Base-by-base conservation (phyloP, 2,888 invertebrate genomes). In the Philereme transversata region DNA sequence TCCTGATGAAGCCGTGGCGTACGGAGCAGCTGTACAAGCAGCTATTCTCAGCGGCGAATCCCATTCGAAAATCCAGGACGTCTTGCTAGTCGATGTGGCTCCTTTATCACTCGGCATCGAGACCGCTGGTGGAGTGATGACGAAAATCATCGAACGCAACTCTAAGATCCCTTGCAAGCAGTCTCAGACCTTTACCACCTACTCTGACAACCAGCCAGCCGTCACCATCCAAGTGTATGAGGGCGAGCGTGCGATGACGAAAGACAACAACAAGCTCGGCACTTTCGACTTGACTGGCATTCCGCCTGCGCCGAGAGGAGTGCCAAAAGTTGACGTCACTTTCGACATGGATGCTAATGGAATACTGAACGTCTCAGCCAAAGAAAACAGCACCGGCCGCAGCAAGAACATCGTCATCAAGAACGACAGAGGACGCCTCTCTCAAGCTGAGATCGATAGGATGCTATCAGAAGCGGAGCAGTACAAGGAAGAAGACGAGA, bases 111-210 rank as follows among this genome's bases (percentile, higher is more conserved):
- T 61, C 40, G 61, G 61, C 11, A 61, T 61, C 60, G 96, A 96
- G 82, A 95, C 95, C 0, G 95, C 95, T 33, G 95, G 95, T 5
- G 95, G 95, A 11, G 95, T 95, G 4, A 95, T 95, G 95, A 90
- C 93, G 8, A 95, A 94, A 67, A 92, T 96, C 36, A 92, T 95
- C 51, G 94, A 95, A 69, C 85, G 95, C 69, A 95, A 95, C 76
- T 80, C 89, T 8, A 84, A 94, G 65, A 94, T 95, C 67, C 95
- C 95, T 0, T 93, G 94, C 81, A 94, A 94, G 73, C 94, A 94
- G 76, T 84, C 93, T 0, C 92, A 94, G 77, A 93, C 92, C 40
- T 61, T 61, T 45, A 61, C 60, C 44, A 61, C 60, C 48, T 61
- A 61, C 47, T 61, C 60, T 5, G 60, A 61, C 52, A 61, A 61